Conservation (phyloP, 2,113 vertebrate species). For the Athene noctua region DNA sequence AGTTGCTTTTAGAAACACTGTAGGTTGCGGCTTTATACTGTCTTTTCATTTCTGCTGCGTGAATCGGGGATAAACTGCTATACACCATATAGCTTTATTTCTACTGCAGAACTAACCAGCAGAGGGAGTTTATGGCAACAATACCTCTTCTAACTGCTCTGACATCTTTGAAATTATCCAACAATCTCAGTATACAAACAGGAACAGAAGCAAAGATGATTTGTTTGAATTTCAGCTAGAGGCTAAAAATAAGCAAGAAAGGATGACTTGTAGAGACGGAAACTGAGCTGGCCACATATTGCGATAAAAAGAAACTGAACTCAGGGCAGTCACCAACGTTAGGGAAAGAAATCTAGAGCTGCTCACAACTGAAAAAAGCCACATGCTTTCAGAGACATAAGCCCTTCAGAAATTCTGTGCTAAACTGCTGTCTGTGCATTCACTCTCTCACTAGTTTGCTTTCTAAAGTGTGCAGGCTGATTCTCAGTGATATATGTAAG, state of each 20-base stretch:
- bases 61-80: neutral
- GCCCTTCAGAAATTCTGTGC: neutral
- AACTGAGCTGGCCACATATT: neutral
- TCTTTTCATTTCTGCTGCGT: neutral
- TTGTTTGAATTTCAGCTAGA: neutral
- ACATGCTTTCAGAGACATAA: neutral
- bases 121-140: neutral
- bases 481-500: neutral
- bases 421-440: neutral
- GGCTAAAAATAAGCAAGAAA: conserved; percentile 25
- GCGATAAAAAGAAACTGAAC: neutral
- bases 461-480: neutral
- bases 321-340: neutral
- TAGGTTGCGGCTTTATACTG: neutral
- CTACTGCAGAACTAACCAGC: neutral
- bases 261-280: neutral
- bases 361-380: neutral
- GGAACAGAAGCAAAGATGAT: neutral
- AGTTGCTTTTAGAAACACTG: neutral
- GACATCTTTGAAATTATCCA: neutral
- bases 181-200: neutral
- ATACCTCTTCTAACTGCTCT: neutral
- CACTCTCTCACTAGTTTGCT: neutral
- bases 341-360: neutral
- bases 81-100: neutral